Percentiles rank a stretch among this genome's conserved stretches.
Conservation (phyloP, 2,888 invertebrate genomes). For the Synanthedon vespiformis region DNA sequence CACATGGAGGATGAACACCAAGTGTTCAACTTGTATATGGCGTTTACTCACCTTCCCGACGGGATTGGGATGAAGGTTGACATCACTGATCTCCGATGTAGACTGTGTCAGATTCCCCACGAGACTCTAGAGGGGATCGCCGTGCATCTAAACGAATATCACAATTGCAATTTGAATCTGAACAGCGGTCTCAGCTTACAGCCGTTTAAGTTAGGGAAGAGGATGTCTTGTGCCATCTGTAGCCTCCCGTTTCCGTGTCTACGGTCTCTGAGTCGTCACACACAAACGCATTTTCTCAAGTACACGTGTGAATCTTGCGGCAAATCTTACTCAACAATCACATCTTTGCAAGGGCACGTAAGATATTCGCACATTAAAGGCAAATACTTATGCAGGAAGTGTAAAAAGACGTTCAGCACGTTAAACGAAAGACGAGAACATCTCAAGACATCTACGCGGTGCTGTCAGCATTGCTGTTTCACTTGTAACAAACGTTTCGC, state of each 20-base stretch:
- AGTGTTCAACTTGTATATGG: constrained; percentile 37
- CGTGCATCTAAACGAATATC: constrained; percentile 31
- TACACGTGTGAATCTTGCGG: constrained; percentile 56
- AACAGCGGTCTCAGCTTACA: constrained; percentile 32
- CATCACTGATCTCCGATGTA: constrained; percentile 43
- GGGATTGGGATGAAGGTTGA: constrained; percentile 47
- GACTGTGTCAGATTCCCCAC: constrained; percentile 31
- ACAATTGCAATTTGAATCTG: constrained; percentile 29
- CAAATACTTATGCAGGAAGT: constrained; percentile 1
- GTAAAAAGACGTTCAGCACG: constrained; percentile 4
- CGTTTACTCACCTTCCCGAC: constrained; percentile 44
- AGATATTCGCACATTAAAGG: constrained; percentile 13
- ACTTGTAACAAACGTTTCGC: constrained; percentile 5
- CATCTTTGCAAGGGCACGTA: constrained; percentile 41
- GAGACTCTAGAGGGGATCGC: constrained; percentile 35
- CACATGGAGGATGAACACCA: constrained; percentile 40
- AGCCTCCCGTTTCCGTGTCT: constrained; percentile 32
- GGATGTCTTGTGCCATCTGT: constrained; percentile 41
- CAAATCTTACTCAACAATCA: constrained; percentile 45
- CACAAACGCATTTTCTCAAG: constrained; percentile 44
- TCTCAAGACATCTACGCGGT: constrained; percentile 2
- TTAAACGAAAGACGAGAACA: constrained; percentile 3
- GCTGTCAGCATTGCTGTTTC: constrained; percentile 3
- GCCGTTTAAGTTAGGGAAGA: constrained; percentile 33
- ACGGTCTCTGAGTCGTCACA: constrained; percentile 46